Percentiles rank a stretch among this genome's conserved stretches.
phyloP scores from a whole-genome alignment of 2,797 vertebrate species.

The Otolemur crassicaudatus region DNA sequence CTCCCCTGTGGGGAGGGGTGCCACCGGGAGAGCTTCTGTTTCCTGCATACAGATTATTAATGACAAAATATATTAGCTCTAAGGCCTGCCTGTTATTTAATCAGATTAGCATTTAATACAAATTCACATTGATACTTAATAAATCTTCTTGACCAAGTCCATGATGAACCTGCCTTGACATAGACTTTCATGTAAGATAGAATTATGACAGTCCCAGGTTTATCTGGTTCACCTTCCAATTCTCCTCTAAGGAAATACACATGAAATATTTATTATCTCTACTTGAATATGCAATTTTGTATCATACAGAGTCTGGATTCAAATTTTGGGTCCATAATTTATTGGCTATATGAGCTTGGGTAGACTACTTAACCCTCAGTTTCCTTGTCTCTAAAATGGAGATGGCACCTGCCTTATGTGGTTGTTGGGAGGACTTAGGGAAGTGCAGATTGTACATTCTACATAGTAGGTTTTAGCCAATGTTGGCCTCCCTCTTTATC shows the following conservation, averaged over 20 bases:
- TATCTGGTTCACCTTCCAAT: neutral
- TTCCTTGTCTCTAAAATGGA: neutral
- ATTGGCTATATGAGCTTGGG: neutral
- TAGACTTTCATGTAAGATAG: neutral
- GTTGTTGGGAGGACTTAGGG: neutral
- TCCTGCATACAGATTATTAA: neutral
- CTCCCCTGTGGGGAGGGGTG: neutral
- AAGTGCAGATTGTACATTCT: neutral
- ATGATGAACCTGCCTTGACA: neutral
- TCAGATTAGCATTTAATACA: constrained; percentile 1
- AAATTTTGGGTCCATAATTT: neutral
- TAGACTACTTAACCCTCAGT: neutral
- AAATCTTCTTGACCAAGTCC: constrained; percentile 13
- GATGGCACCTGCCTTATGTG: neutral
- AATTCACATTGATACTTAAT: constrained; percentile 46
- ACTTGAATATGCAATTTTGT: neutral
- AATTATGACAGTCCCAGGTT: neutral
- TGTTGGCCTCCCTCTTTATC: neutral
- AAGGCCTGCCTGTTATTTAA: neutral
- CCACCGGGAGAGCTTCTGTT: neutral
- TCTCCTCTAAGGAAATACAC: neutral
- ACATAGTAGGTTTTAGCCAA: neutral
- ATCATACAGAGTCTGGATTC: neutral
- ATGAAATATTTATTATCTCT: neutral
- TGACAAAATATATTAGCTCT: neutral